Base-by-base conservation (phyloP, 1,140 invertebrate species). In the Elymnias hypermnestra region DNA sequence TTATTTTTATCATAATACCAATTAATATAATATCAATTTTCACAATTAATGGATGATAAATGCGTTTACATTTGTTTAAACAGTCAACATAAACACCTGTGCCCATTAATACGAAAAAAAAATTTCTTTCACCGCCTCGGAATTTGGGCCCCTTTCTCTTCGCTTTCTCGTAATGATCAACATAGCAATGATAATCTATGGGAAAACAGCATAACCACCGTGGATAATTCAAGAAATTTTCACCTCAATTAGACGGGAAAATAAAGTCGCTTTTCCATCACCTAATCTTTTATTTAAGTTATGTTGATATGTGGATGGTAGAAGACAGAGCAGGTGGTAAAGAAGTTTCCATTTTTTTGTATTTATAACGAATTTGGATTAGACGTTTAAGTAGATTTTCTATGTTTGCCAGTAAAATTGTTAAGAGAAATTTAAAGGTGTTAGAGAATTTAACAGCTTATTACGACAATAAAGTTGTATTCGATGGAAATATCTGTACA, bases 71-170 rank as follows among this genome's bases (percentile, higher is more conserved):
- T n/a, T n/a, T n/a, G n/a, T n/a, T n/a, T n/a, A n/a, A n/a, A n/a
- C n/a, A n/a, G n/a, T n/a, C n/a, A 43, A 19, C 26, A 19, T 35
- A 53, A 48, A 54, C 14, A 39, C 8, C 31, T 15, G 41, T 14
- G 29, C 15, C 29, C 17, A 9, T 44, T 35, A 21, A 15, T 28
- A 14, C 10, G 40, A 26, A 29, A 42, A 44, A 44, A 44, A 35
- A 44, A 15, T n/a, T 28, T 44, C 41, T 44, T 23, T 44, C 41
- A n/a, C 28, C 41, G 22, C 21, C 41, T 44, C 23, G 41, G 41
- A 44, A 44, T 44, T 44, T 44, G 41, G 41, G 41, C 41, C 21
- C 29, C 41, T 44, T 44, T 44, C 41, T 44, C 41, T 44, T 44
- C 7, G 41, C 41, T 44, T 44, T 44, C 41, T 21, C n/a, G n/a